These are phyloP conservation scores for Oncopodura yosiiana DNA, from an alignment of 1,140 invertebrate genomes.

Conservation along the genomic window DNA sequence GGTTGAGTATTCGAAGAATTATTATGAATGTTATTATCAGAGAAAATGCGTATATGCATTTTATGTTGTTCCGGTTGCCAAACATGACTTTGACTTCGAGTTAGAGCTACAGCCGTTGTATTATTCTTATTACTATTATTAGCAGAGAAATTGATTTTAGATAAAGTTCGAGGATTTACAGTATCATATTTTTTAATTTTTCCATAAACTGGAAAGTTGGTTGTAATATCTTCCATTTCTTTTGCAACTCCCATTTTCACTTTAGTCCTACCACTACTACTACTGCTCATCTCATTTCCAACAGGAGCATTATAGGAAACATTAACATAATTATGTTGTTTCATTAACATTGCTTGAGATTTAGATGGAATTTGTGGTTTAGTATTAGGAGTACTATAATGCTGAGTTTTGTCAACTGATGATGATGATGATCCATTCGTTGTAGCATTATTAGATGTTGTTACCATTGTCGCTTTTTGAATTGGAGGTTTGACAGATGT, in stretches of 20 bases:
- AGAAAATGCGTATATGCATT: constrained; percentile 15
- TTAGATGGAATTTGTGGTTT: constrained; percentile 1
- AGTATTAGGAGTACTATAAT: background rate
- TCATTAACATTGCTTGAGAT: background rate
- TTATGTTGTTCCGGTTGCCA: constrained; percentile 21
- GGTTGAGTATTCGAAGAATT: too few relatives aligned
- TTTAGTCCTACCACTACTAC: background rate
- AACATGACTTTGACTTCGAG: constrained; percentile 33
- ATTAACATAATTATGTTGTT: constrained; percentile 20
- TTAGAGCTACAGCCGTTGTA: constrained; percentile 23
- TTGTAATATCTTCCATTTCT: constrained; percentile 18
- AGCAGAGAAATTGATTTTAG: background rate
- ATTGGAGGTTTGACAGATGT: constrained; percentile 23
- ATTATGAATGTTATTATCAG: constrained; percentile 22
- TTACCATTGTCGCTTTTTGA: constrained; percentile 11
- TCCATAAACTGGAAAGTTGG: background rate
- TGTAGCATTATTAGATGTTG: background rate
- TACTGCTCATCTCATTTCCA: too few relatives aligned
- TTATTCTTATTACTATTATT: background rate
- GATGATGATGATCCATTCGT: background rate
- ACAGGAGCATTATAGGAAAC: constrained; percentile 8
- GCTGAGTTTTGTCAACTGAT: background rate
- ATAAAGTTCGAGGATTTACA: constrained; percentile 10
- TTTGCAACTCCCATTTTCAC: constrained; percentile 11
- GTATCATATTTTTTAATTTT: constrained; percentile 27